Percentiles rank a stretch among this genome's conserved stretches.
Evolutionary conservation across 2,888 invertebrate species (phyloP).

Genomic region (Saturnia japonica): DNA sequence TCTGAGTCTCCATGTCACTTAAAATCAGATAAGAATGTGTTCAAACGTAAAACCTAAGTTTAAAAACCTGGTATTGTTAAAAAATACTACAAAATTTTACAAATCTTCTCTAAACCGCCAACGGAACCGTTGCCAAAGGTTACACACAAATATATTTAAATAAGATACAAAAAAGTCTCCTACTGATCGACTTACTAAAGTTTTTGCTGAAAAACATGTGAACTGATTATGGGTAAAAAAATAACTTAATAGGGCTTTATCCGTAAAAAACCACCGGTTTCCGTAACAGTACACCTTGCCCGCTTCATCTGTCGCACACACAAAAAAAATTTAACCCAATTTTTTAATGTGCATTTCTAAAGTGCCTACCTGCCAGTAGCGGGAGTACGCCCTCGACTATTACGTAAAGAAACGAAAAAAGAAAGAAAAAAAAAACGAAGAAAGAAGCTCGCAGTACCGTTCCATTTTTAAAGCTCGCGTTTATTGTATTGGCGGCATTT

Average conservation of each 20-base stretch:
- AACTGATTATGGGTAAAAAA: slow-evolving; percentile 61
- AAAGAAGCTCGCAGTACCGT: slow-evolving; percentile 49
- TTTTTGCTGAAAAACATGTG: slow-evolving; percentile 54
- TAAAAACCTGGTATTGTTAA: background rate
- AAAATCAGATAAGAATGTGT: background rate
- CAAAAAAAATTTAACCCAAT: slow-evolving; percentile 77
- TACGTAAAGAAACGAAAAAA: slow-evolving; percentile 47
- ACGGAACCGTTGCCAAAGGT: background rate
- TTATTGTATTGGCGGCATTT: slow-evolving; percentile 51
- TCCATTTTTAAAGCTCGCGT: slow-evolving; percentile 47
- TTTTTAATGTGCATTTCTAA: slow-evolving; percentile 58
- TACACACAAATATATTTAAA: background rate
- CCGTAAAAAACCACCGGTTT: slow-evolving; percentile 66
- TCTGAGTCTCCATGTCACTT: background rate
- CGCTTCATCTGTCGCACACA: slow-evolving; percentile 61
- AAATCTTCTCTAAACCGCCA: background rate
- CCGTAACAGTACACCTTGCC: slow-evolving; percentile 79
- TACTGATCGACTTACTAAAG: slow-evolving; percentile 26
- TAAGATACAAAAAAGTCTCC: slow-evolving; percentile 20
- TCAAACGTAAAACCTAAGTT: background rate
- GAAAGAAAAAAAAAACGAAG: slow-evolving; percentile 31
- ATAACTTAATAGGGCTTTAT: slow-evolving; percentile 72
- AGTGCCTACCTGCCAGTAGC: slow-evolving; percentile 77
- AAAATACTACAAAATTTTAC: background rate
- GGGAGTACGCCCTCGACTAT: slow-evolving; percentile 55